Evolutionary conservation across 1,140 invertebrate genomes (phyloP).

Genomic region (Drosophila bocqueti): DNA sequence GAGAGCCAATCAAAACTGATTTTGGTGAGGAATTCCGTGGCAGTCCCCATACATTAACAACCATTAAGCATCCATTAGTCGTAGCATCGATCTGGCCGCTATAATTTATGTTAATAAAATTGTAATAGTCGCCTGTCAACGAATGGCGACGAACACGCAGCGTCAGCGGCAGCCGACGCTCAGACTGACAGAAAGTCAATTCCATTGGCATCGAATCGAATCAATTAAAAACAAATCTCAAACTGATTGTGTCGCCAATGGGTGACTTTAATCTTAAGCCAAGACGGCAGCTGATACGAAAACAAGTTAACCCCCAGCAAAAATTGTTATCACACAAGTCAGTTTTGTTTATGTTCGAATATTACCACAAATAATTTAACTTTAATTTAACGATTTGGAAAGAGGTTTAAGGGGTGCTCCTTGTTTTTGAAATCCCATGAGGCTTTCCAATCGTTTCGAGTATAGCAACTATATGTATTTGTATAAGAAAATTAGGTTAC

Average conservation of each 20-base stretch:
- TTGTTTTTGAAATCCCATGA: neutral
- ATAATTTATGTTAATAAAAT: constrained; percentile 78
- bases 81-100: constrained; percentile 29
- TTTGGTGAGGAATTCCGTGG: constrained; percentile 40
- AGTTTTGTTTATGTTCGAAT: neutral
- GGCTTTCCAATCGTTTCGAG: too few relatives aligned
- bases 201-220: constrained; percentile 55
- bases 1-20: constrained; percentile 45
- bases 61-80: constrained; percentile 63
- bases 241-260: constrained; percentile 51
- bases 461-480: too few relatives aligned
- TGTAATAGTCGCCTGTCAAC: constrained; percentile 67
- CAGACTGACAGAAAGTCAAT: constrained; percentile 50
- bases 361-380: neutral
- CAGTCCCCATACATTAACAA: constrained; percentile 40
- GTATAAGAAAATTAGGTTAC: neutral
- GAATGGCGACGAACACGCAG: constrained; percentile 62
- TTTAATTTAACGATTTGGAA: neutral
- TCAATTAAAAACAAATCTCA: constrained; percentile 69
- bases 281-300: constrained; percentile 24
- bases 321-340: neutral
- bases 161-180: constrained; percentile 27
- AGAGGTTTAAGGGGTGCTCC: neutral
- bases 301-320: constrained; percentile 33
- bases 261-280: constrained; percentile 57